Conservation (phyloP, 2,888 invertebrate genomes). For the Habroteleia sp. region DNA sequence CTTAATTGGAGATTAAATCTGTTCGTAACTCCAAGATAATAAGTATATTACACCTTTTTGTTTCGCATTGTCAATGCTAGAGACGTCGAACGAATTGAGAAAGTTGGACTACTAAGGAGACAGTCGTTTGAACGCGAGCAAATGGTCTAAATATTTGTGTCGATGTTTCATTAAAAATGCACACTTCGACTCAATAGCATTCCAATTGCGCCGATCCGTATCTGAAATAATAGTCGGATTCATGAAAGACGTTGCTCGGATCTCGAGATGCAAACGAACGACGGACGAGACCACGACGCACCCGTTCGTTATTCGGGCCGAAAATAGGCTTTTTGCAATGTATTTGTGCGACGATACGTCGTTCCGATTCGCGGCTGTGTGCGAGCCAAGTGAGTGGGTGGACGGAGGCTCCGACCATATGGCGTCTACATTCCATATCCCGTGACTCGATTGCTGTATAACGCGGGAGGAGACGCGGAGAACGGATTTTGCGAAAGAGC, state of each 20-base stretch:
- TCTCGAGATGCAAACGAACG: constrained; percentile 47
- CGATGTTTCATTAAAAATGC: neutral
- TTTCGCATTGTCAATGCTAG: too few species aligned
- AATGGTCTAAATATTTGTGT: constrained; percentile 20
- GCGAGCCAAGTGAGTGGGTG: constrained; percentile 71
- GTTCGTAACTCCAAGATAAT: too few species aligned
- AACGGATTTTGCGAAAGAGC: constrained; percentile 66
- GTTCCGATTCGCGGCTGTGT: constrained; percentile 67
- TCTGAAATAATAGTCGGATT: constrained; percentile 27
- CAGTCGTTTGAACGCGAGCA: constrained; percentile 46
- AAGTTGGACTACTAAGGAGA: constrained; percentile 63
- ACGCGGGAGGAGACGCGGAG: constrained; percentile 64
- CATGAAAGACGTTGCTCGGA: constrained; percentile 18
- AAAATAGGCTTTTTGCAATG: constrained; percentile 63
- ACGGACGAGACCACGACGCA: constrained; percentile 38
- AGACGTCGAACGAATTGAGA: constrained; percentile 66
- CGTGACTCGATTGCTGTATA: constrained; percentile 67
- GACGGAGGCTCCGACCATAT: constrained; percentile 77
- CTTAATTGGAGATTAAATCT: too few species aligned
- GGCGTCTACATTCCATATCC: constrained; percentile 80
- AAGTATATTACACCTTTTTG: too few species aligned
- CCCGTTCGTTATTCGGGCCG: constrained; percentile 54
- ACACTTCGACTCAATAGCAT: neutral
- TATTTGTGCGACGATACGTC: constrained; percentile 60
- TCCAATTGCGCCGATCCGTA: neutral